Evolutionary conservation across 1,140 invertebrate species (phyloP), one percentile per base, ranked within the genome.

Genomic region (Oryctes rhinoceros): DNA sequence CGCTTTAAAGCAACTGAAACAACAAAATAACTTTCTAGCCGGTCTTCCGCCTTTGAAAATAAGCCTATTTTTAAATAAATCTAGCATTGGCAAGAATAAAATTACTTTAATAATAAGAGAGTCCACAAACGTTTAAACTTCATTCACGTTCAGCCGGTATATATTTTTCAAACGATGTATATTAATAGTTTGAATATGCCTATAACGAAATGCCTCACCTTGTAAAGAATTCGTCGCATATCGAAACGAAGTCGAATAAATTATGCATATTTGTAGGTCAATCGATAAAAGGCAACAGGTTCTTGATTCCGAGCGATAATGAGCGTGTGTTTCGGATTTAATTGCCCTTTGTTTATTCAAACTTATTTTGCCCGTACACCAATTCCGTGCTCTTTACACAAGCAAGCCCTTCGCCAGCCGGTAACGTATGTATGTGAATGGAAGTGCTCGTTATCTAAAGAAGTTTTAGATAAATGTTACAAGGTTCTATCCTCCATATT

Each of bases 61-160:
- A 71, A 71, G 11, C 13, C 65, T 71, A 71, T 71, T 71, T 71
- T 71, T 71, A 71, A 71, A 71, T 71, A 71, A 71, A 71, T 71
- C 20, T 71, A 71, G 35, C 65, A 71, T 71, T 71, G 24, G 10
- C 24, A 35, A 35, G 65, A 37, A 35, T 71, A 71, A 71, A 30
- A 71, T 71, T 7, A 20, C 20, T 71, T 71, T 71, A 71, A 35
- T 71, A 71, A 71, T 71, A 35, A n/a, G 24, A 71, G 24, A 71
- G 65, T 37, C 24, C 10, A 10, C 65, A 37, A 24, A 15, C 24
- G 24, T 71, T n/a, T n/a, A 71, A 71, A 37, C 24, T 71, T 71
- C 24, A 71, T 71, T 71, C 65, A 35, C 65, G 24, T 71, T 24
- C 37, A 71, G 9, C 65, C 20, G 6, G 65, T 35, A 30, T 30